Evolutionary conservation across 1,140 invertebrate genomes (phyloP).

Genomic region (Melipona quadrifasciata): DNA sequence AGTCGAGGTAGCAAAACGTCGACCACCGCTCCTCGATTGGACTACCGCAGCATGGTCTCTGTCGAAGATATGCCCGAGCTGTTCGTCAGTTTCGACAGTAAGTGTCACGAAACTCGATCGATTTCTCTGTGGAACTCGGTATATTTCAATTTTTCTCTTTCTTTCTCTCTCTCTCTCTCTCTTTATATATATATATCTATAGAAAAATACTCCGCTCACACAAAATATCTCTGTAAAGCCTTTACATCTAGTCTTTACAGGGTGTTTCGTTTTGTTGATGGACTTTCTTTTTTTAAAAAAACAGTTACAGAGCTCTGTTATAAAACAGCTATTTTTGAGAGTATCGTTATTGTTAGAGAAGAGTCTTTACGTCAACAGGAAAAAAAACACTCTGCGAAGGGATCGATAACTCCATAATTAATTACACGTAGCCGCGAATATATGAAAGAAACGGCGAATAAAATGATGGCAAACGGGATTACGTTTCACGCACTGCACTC

Average conservation of each 20-base stretch:
- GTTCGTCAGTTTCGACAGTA: conserved; percentile 96
- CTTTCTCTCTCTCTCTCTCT: background rate
- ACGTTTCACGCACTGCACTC: conserved; percentile 63
- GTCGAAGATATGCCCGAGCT: conserved; percentile 97
- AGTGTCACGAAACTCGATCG: conserved; percentile 80
- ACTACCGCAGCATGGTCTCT: conserved; percentile 95
- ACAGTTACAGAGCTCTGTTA: background rate
- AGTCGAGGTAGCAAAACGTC: conserved; percentile 83
- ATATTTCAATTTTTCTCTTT: conserved; percentile 23
- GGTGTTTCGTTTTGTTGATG: background rate
- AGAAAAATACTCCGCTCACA: conserved; percentile 34
- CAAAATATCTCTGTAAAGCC: conserved; percentile 30
- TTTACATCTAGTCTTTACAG: no score
- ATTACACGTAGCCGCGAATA: conserved; percentile 31
- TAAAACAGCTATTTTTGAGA: background rate
- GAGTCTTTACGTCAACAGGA: background rate
- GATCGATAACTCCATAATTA: conserved; percentile 18
- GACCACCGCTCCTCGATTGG: conserved; percentile 87
- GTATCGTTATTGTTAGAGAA: background rate
- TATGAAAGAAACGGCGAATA: conserved; percentile 20
- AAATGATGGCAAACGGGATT: conserved; percentile 46
- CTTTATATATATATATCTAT: background rate
- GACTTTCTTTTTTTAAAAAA: background rate
- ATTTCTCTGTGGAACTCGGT: background rate
- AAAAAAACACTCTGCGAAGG: background rate